Evolutionary conservation across 2,797 vertebrate genomes (phyloP).

Genomic region (Acrossocheilus wenchowensis): DNA sequence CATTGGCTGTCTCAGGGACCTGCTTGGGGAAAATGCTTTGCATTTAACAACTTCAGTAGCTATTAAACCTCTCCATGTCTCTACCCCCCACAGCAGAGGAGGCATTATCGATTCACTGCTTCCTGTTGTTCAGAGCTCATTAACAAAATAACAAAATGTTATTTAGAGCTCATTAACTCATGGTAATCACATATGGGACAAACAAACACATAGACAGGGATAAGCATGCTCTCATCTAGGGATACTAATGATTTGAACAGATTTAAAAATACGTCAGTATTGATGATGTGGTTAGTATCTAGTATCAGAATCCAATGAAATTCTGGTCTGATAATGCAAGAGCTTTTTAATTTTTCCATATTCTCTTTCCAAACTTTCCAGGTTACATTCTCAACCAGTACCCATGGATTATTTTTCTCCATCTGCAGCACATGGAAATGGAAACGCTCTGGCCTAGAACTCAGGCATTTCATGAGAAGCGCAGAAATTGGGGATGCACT

Average conservation of each 20-base stretch:
- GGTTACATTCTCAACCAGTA: neutral
- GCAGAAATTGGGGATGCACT: slow-evolving; percentile 31
- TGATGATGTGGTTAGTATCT: slow-evolving; percentile 11
- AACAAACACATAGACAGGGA: neutral
- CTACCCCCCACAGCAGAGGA: slow-evolving; percentile 31
- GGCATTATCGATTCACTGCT: slow-evolving; percentile 36
- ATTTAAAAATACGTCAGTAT: neutral
- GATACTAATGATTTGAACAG: neutral
- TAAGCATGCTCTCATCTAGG: neutral
- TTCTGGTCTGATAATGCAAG: neutral
- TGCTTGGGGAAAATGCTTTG: slow-evolving; percentile 17
- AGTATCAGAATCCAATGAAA: slow-evolving; percentile 20
- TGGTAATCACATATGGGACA: slow-evolving; percentile 27
- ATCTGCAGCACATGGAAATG: slow-evolving; percentile 8
- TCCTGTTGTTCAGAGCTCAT: slow-evolving; percentile 47
- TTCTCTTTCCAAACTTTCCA: neutral
- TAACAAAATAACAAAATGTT: slow-evolving; percentile 45
- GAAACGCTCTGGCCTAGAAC: slow-evolving; percentile 18
- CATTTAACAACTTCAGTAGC: slow-evolving; percentile 37
- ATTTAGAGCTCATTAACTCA: slow-evolving; percentile 29
- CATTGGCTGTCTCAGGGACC: slow-evolving; percentile 6
- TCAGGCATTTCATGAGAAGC: neutral
- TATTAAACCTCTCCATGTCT: slow-evolving; percentile 36
- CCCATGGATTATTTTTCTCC: neutral
- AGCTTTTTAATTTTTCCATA: slow-evolving; percentile 5